Percentiles rank a stretch among this genome's conserved stretches.
Conservation (phyloP, 2,888 invertebrate genomes). For the Hartigia nigra region DNA sequence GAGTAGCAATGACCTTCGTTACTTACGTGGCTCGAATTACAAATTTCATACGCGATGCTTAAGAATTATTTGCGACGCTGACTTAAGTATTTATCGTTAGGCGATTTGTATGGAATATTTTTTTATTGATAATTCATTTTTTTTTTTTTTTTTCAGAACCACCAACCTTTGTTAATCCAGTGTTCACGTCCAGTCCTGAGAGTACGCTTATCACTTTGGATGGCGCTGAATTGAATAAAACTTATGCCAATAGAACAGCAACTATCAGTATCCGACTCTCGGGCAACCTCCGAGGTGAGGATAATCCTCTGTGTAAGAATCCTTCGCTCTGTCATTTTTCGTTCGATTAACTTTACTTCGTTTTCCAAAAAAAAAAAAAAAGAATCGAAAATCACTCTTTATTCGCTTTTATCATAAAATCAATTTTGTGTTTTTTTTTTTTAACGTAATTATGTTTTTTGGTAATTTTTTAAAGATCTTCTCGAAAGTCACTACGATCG, state of each 20-base stretch:
- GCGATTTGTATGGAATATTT: background rate
- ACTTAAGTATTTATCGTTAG: background rate
- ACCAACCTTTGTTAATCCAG: conserved; percentile 36
- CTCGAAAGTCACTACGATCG: conserved; percentile 74
- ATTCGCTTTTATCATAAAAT: conserved; percentile 9
- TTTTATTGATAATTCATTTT: background rate
- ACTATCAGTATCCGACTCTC: conserved; percentile 57
- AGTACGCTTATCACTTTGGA: conserved; percentile 41
- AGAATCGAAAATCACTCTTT: conserved; percentile 11
- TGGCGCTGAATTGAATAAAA: conserved; percentile 39
- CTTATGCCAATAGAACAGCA: conserved; percentile 55
- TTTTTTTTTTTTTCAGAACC: conserved; percentile 12
- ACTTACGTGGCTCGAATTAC: background rate
- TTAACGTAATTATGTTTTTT: conserved; percentile 29
- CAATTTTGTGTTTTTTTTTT: conserved; percentile 14
- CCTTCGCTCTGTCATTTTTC: background rate
- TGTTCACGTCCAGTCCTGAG: conserved; percentile 35
- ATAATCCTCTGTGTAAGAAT: background rate
- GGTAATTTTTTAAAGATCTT: conserved; percentile 62
- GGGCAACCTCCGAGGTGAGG: conserved; percentile 53
- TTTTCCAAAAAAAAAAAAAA: background rate
- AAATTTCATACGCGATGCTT: background rate
- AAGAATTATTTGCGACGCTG: background rate
- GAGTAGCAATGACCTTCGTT: background rate
- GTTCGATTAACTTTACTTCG: background rate